Percentiles rank a stretch among this genome's conserved stretches.
These are phyloP conservation scores for Sebastes reedi DNA, from an alignment of 2,797 vertebrate genomes.

Conservation along the genomic window DNA sequence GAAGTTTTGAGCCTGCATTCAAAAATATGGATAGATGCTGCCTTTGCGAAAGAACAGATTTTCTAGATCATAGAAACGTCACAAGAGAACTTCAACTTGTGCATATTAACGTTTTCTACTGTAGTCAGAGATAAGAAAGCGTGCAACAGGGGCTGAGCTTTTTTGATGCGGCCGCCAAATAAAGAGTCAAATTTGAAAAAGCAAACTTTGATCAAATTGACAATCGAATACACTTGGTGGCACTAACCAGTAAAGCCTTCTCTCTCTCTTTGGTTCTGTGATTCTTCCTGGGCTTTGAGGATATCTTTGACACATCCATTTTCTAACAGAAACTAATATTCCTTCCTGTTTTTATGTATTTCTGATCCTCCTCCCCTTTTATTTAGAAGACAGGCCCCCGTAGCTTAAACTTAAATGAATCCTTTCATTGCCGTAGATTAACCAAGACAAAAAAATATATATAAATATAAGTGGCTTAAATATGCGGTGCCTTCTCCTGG, in stretches of 20 bases:
- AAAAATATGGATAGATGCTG: conserved; percentile 34
- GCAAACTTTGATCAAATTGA: conserved; percentile 8
- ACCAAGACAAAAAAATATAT: conserved; percentile 43
- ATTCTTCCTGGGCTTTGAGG: not conserved
- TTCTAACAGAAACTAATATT: not conserved
- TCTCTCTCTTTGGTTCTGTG: not conserved
- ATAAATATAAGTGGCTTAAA: conserved; percentile 49
- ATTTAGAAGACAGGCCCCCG: not conserved
- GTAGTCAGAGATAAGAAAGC: not conserved
- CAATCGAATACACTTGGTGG: not conserved
- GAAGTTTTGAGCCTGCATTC: conserved; percentile 34
- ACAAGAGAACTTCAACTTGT: not conserved
- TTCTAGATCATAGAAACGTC: conserved; percentile 9
- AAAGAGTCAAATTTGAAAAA: conserved; percentile 1
- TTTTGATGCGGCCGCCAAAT: conserved; percentile 8
- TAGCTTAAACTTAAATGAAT: conserved; percentile 59
- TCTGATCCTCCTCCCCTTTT: not conserved
- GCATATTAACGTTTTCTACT: conserved; percentile 13
- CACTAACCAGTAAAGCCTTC: not conserved
- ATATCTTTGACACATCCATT: not conserved
- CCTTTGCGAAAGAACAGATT: conserved; percentile 18
- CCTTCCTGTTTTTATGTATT: not conserved
- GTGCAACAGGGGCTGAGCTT: not conserved
- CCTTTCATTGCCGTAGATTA: conserved; percentile 49
- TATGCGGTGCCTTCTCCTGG: conserved; percentile 30